Base-by-base conservation (phyloP, 1,140 invertebrate species). In the Zaprionus inermis region DNA sequence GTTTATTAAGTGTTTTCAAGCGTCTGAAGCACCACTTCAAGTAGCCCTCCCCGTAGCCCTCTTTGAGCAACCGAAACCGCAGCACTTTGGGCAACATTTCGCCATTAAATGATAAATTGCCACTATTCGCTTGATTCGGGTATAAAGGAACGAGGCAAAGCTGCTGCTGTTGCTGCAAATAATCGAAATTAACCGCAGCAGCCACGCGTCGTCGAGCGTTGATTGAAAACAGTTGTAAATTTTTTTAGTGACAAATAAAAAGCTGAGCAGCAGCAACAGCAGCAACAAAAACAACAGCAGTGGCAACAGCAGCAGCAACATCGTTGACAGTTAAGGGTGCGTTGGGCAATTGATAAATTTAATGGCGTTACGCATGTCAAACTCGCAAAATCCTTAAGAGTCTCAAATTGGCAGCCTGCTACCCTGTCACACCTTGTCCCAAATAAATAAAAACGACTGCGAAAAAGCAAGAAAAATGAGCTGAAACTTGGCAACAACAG, bases 221-320 rank as follows among this genome's bases (percentile, higher is more conserved):
- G 88, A 90, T 90, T 90, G 88, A 91, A 91, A 91, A 90, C 90
- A 84, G 86, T 88, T 90, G 88, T 90, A 88, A 67, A 91, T 79
- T 90, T 78, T 61, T 70, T 12, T 74, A 58, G 79, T 72, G 76
- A 60, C 60, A 80, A 79, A 80, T 74, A 79, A 86, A 76, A 85
- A 81, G 56, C 54, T 54, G 22, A 66, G 65, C 60, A n/a, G 54
- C 24, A 24, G 11, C 20, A 38, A 34, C 6, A 24, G 28, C 32
- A 66, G 61, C 60, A 20, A 57, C 30, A 24, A 12, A n/a, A 36
- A 38, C 11, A 22, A 38, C 30, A 55, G 16, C 16, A 18, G 22
- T 36, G 16, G 52, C 32, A 54, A 12, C 49, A 36, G 44, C 24
- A 54, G 41, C 60, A 22, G 16, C 11, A 64, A 41, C 9, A 22